phyloP scores from a whole-genome alignment of 2,888 invertebrate species.

The Spisula solida region DNA sequence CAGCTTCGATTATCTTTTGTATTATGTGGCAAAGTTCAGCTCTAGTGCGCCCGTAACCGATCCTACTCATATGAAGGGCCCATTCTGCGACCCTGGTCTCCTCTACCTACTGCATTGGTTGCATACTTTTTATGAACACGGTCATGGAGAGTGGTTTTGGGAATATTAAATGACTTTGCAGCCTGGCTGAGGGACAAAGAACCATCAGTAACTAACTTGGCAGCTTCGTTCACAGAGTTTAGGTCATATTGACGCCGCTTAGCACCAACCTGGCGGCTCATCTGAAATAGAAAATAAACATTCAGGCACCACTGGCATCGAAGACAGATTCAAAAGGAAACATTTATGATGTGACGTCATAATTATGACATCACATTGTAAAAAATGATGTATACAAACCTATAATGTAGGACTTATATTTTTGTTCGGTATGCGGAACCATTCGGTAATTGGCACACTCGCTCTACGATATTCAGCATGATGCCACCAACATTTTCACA shows the following conservation, averaged over 20 bases:
- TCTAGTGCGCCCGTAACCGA: constrained; percentile 56
- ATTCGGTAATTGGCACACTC: too few relatives aligned
- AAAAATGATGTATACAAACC: too few relatives aligned
- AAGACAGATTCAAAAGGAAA: too few relatives aligned
- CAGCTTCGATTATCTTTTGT: constrained; percentile 44
- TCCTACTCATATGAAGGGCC: constrained; percentile 47
- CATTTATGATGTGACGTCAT: too few relatives aligned
- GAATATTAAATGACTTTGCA: constrained; percentile 39
- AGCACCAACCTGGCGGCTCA: constrained; percentile 47
- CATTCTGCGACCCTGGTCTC: constrained; percentile 43
- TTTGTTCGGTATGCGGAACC: too few relatives aligned
- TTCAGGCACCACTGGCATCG: too few relatives aligned
- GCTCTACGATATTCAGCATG: too few relatives aligned
- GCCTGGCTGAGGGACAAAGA: constrained; percentile 27
- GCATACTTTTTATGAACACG: constrained; percentile 26
- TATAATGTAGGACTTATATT: too few relatives aligned
- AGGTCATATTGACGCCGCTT: constrained; percentile 27
- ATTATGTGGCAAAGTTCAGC: constrained; percentile 28
- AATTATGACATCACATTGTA: too few relatives aligned
- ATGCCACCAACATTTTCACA: too few relatives aligned
- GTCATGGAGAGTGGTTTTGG: constrained; percentile 47
- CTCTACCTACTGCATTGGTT: constrained; percentile 25
- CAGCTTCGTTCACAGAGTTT: constrained; percentile 19
- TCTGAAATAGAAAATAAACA: too few relatives aligned
- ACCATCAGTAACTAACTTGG: not conserved